Evolutionary conservation across 2,113 vertebrate genomes (phyloP).

Genomic region (Nothocercus julius): DNA sequence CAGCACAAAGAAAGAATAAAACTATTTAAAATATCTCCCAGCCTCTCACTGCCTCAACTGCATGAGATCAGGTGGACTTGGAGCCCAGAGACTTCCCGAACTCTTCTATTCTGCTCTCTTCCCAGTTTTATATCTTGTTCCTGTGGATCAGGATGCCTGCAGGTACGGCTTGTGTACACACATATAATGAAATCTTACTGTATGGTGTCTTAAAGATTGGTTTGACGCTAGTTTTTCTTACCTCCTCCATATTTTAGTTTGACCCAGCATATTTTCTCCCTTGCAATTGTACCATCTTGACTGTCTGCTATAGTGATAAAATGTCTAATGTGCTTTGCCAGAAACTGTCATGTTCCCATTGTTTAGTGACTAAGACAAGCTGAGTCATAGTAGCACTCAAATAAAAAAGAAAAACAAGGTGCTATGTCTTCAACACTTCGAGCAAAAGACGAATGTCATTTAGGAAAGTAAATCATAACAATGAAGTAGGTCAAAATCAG

Average conservation of each 20-base stretch:
- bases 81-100: neutral
- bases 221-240: neutral
- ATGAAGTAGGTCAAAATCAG: neutral
- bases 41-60: neutral
- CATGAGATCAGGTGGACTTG: neutral
- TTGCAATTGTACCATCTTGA: neutral
- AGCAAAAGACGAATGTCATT: neutral
- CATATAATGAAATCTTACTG: neutral
- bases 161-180: neutral
- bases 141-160: neutral
- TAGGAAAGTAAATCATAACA: neutral
- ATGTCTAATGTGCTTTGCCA: neutral
- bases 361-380: conserved; percentile 1
- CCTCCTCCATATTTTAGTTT: neutral
- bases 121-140: neutral
- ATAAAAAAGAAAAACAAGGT: neutral
- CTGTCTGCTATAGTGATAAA: neutral
- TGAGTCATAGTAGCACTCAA: neutral
- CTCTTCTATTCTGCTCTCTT: neutral
- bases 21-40: neutral
- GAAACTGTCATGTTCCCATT: neutral
- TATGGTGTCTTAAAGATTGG: neutral
- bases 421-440: neutral
- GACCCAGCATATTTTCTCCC: neutral
- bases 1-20: neutral